Evolutionary conservation across 2,113 vertebrate genomes (phyloP).

Genomic region (Vicugna pacos): DNA sequence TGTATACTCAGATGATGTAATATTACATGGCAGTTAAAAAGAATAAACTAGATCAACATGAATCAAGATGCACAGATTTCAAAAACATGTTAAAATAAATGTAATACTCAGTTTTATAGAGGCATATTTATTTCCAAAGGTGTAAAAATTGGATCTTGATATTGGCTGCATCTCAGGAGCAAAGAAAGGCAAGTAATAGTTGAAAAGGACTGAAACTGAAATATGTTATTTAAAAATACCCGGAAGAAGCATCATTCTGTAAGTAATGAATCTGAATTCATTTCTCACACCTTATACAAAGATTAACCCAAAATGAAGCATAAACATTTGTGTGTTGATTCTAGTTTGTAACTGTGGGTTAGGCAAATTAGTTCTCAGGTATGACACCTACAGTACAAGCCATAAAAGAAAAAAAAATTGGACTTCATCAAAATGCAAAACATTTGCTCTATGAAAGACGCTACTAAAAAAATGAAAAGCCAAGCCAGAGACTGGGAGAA

Average conservation of each 20-base stretch:
- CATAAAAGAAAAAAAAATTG: neutral
- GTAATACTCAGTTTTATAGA: neutral
- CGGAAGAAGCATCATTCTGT: neutral
- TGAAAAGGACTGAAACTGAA: conserved; percentile 10
- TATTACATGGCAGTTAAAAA: neutral
- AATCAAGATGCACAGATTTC: neutral
- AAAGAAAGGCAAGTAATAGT: neutral
- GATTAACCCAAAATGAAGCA: conserved; percentile 18
- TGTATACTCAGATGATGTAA: neutral
- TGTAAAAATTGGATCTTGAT: neutral
- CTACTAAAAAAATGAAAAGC: neutral
- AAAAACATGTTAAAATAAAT: conserved; percentile 45
- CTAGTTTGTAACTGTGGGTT: neutral
- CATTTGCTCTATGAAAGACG: neutral
- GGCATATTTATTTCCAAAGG: neutral
- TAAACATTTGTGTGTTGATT: neutral
- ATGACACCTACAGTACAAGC: neutral
- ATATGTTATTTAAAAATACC: neutral
- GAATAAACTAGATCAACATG: neutral
- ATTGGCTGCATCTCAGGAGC: neutral
- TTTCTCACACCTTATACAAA: neutral
- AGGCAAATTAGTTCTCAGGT: neutral
- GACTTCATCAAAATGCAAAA: neutral
- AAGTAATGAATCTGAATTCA: neutral
- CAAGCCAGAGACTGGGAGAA: neutral